Conservation (phyloP, 2,797 vertebrate species). For the Paratrypauchen microcephalus region DNA sequence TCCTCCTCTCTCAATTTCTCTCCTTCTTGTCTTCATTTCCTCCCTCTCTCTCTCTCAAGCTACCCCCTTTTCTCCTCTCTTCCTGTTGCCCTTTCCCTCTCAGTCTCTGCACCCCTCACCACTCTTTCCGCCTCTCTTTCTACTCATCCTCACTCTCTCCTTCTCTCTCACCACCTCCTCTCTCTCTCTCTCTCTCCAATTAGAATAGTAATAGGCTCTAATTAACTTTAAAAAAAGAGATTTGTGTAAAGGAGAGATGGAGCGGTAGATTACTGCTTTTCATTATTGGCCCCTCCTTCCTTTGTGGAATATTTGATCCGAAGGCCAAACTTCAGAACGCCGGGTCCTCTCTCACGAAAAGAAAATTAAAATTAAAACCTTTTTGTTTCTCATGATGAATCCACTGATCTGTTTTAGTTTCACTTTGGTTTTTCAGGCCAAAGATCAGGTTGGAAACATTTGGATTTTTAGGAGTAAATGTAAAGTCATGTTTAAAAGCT, state of each 20-base stretch:
- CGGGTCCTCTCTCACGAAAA: conserved; percentile 42
- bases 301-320: conserved; percentile 73
- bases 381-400: conserved; percentile 72
- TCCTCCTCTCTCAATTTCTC: neutral
- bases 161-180: too few species aligned
- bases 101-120: neutral
- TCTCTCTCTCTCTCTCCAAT: conserved; percentile 82
- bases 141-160: conserved; percentile 17
- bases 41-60: neutral
- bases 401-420: conserved; percentile 64
- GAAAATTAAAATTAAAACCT: neutral
- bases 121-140: conserved; percentile 61
- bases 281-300: conserved; percentile 83
- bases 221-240: conserved; percentile 87
- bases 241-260: conserved; percentile 91
- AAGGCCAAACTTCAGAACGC: conserved; percentile 60
- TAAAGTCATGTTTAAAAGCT: neutral
- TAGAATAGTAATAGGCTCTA: conserved; percentile 96
- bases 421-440: conserved; percentile 34
- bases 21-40: neutral
- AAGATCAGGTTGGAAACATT: conserved; percentile 52
- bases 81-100: too few species aligned
- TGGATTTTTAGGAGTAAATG: neutral
- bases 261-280: conserved; percentile 94
- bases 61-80: conserved; percentile 72